Evolutionary conservation across 2,888 invertebrate genomes (phyloP), one percentile per base, ranked within the genome.

Genomic region (Xanthia icteritia): DNA sequence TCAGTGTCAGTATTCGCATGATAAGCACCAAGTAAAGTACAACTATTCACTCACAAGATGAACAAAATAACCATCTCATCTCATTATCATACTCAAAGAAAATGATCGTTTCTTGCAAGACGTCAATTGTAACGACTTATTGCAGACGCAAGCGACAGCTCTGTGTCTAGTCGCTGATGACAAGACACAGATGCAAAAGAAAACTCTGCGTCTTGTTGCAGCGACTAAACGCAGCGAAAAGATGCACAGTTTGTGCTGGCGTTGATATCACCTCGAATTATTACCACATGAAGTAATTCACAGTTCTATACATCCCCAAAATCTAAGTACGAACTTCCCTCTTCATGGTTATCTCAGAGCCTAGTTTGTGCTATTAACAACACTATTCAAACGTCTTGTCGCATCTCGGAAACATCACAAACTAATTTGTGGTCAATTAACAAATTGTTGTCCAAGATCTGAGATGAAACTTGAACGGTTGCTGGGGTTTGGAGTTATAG

Each of bases 361-460:
- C 5, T 72, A 76, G 66, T 84, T 80, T 27, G 36, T 36, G 36
- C 64, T 31, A 60, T 60, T 67, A 68, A 64, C 36, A 72, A 60
- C 65, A 58, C n/a, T 61, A 84, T 73, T 73, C 69, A 66, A 63
- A 66, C 60, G 56, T 51, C 60, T 42, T 20, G 48, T 20, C 11
- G 23, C 51, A 64, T 66, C 58, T 63, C 15, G 27, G 31, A 31
- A 36, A 56, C 64, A 72, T 60, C 68, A 45, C 23, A 15, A 69
- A 84, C 69, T 73, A 70, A 74, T 84, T 81, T 23, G 61, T 45
- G 51, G 51, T 60, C 74, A 81, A 84, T 70, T 84, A 74, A 67
- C 61, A 31, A 51, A 84, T 80, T 66, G 56, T 84, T 58, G 69
- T 36, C 45, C 23, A 39, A 68, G 64, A 66, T 77, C 27, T 15